These are phyloP conservation scores for Pipistrellus nathusii DNA, from an alignment of 2,797 vertebrate species.

Conservation along the genomic window DNA sequence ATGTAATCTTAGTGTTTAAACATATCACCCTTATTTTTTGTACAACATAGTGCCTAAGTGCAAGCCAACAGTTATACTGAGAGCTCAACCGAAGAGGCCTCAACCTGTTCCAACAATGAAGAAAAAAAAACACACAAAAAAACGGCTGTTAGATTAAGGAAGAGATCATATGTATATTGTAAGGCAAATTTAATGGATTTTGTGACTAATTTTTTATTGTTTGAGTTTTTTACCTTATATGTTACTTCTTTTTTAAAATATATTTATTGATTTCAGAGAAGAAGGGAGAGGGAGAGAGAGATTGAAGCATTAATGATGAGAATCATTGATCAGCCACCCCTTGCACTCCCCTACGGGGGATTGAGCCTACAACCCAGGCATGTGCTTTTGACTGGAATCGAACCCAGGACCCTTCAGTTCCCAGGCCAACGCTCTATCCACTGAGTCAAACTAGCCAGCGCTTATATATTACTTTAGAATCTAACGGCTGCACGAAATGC, in stretches of 20 bases:
- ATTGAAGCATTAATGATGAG: too few species aligned
- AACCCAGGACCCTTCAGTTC: too few species aligned
- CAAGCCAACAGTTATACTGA: neutral
- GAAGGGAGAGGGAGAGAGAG: too few species aligned
- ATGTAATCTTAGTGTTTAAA: neutral
- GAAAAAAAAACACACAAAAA: constrained; percentile 39
- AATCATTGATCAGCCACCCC: too few species aligned
- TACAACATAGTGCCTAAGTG: neutral
- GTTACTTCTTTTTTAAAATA: too few species aligned
- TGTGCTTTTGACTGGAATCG: too few species aligned
- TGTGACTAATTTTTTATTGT: constrained; percentile 57
- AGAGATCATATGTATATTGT: neutral
- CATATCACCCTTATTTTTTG: neutral
- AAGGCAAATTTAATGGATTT: constrained; percentile 11
- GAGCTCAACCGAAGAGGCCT: neutral
- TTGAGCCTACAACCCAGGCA: too few species aligned
- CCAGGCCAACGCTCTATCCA: too few species aligned
- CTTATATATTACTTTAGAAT: constrained; percentile 22
- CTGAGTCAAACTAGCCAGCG: too few species aligned
- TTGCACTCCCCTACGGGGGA: too few species aligned
- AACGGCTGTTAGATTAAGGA: neutral
- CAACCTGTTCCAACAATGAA: neutral
- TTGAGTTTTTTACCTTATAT: constrained; percentile 39
- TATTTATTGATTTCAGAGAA: too few species aligned
- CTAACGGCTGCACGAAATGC: constrained; percentile 16